A percentile compares a stretch with the other conserved stretches of the same genome.
Conservation (phyloP, 2,113 vertebrate genomes). For the Theristicus caerulescens region DNA sequence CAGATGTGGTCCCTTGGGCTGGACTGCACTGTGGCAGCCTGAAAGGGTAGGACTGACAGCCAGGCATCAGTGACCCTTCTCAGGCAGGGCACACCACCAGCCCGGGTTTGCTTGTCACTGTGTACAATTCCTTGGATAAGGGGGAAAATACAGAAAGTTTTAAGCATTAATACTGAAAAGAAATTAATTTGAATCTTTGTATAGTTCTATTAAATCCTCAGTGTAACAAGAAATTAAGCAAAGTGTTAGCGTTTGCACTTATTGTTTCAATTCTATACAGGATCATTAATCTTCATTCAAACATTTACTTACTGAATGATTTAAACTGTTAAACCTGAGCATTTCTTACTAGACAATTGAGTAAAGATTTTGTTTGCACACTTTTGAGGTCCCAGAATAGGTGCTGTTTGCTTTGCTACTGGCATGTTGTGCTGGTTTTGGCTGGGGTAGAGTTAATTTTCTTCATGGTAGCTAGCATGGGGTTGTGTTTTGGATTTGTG, state of each 20-base stretch:
- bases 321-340: not conserved
- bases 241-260: not conserved
- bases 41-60: not conserved
- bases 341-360: not conserved
- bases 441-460: too few species aligned
- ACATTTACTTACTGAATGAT: not conserved
- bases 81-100: not conserved
- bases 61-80: not conserved
- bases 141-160: not conserved
- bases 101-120: not conserved
- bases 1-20: not conserved
- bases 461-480: too few species aligned
- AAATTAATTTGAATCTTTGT: not conserved
- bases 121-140: not conserved
- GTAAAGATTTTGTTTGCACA: not conserved
- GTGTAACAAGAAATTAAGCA: not conserved
- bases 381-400: not conserved
- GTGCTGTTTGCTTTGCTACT: not conserved
- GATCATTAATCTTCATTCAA: slow-evolving; percentile 19
- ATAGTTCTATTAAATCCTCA: not conserved
- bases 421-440: not conserved
- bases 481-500: too few species aligned
- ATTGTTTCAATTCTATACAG: not conserved
- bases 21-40: not conserved
- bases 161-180: not conserved